These are phyloP conservation scores for Prolemur simus DNA, from an alignment of 2,113 vertebrate species.

Conservation along the genomic window DNA sequence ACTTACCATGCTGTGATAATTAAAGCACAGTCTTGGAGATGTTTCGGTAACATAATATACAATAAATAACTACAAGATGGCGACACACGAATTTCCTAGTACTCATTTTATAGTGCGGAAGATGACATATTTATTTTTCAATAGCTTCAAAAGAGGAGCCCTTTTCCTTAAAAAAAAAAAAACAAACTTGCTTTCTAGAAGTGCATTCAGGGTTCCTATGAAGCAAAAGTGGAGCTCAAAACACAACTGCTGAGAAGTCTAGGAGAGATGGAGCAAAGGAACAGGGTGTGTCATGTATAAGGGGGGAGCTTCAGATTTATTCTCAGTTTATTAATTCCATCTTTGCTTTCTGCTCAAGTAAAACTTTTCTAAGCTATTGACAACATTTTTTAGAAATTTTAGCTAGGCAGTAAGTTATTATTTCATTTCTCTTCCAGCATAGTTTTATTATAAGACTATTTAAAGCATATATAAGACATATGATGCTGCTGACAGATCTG, in stretches of 20 bases:
- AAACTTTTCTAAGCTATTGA: slow-evolving; percentile 28
- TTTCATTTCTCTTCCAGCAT: slow-evolving; percentile 4
- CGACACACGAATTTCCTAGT: slow-evolving; percentile 15
- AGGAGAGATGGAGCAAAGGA: background rate
- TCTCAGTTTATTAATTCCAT: slow-evolving; percentile 44
- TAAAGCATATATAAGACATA: background rate
- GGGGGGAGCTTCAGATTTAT: background rate
- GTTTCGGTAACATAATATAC: slow-evolving; percentile 17
- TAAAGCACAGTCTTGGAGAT: slow-evolving; percentile 40
- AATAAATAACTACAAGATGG: slow-evolving; percentile 52
- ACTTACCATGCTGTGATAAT: slow-evolving; percentile 43
- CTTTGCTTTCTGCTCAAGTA: slow-evolving; percentile 32
- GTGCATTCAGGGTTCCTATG: background rate
- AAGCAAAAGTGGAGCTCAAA: background rate
- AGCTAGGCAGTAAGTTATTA: slow-evolving; percentile 25
- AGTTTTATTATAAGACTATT: background rate
- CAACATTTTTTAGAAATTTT: slow-evolving; percentile 52
- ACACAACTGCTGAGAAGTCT: background rate
- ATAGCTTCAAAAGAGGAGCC: slow-evolving; percentile 52
- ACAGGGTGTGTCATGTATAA: background rate
- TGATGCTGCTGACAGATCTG: background rate
- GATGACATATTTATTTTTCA: slow-evolving; percentile 50
- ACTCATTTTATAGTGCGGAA: slow-evolving; percentile 60
- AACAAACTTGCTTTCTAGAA: slow-evolving; percentile 25
- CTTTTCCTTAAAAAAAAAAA: background rate